These are phyloP conservation scores for Nomada fucata DNA, from an alignment of 2,888 invertebrate species.

Conservation along the genomic window DNA sequence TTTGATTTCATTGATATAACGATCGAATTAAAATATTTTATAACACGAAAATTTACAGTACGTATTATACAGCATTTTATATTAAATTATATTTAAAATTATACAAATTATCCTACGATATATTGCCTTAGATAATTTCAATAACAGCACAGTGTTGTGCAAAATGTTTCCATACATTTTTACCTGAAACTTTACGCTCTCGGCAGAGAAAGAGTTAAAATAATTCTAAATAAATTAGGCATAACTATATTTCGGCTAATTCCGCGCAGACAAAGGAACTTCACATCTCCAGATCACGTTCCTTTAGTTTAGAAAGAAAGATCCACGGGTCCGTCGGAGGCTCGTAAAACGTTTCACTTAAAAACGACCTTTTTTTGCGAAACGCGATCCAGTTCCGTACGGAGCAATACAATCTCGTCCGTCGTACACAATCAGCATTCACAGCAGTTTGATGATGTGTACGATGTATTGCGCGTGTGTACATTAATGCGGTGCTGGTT, in stretches of 20 bases:
- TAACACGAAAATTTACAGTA: too few relatives aligned
- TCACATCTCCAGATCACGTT: background rate
- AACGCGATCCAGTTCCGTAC: conserved; percentile 28
- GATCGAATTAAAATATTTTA: too few relatives aligned
- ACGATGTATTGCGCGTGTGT: conserved; percentile 24
- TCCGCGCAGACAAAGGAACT: background rate
- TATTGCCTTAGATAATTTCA: too few relatives aligned
- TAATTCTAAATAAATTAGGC: background rate
- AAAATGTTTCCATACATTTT: background rate
- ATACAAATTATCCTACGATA: too few relatives aligned
- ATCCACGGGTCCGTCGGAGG: background rate
- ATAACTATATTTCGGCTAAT: background rate
- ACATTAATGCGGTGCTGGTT: conserved; percentile 40
- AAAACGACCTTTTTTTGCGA: conserved; percentile 33
- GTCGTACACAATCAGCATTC: conserved; percentile 44
- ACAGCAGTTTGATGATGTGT: conserved; percentile 27
- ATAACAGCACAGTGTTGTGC: background rate
- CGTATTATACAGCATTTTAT: too few relatives aligned
- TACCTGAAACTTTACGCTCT: too few relatives aligned
- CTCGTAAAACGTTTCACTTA: conserved; percentile 30
- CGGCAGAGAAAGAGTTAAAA: too few relatives aligned
- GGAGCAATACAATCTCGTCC: conserved; percentile 19
- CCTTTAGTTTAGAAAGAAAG: background rate
- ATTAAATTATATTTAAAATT: too few relatives aligned
- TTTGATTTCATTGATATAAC: too few relatives aligned